These are phyloP conservation scores for Prunella fulvescens DNA, from an alignment of 2,113 vertebrate species.

Conservation along the genomic window DNA sequence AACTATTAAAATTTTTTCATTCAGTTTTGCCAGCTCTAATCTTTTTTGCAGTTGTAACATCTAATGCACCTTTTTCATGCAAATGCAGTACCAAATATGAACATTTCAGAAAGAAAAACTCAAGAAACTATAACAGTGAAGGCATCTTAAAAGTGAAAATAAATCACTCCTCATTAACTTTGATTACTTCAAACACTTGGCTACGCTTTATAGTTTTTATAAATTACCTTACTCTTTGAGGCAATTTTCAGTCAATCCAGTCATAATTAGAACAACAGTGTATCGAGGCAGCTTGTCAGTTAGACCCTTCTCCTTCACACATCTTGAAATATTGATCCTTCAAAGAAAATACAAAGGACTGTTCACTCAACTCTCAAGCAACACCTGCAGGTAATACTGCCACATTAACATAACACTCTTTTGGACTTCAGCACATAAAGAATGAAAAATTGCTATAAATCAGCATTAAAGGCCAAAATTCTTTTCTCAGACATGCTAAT, in stretches of 20 bases:
- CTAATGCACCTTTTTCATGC: background rate
- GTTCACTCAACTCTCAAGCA: background rate
- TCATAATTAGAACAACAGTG: background rate
- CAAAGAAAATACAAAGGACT: background rate
- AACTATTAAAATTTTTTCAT: background rate
- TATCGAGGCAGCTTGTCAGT: background rate
- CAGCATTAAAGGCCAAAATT: slow-evolving; percentile 9
- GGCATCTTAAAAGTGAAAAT: background rate
- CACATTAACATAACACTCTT: background rate
- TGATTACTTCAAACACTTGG: background rate
- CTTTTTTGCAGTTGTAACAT: background rate
- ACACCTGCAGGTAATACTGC: background rate
- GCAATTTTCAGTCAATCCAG: background rate
- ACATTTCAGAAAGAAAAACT: background rate
- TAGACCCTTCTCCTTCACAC: background rate
- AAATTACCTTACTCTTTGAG: slow-evolving; percentile 8
- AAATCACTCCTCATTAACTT: background rate
- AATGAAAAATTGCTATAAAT: slow-evolving; percentile 2
- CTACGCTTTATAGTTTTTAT: background rate
- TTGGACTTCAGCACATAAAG: background rate
- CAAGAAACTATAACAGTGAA: background rate
- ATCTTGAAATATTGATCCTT: slow-evolving; percentile 21
- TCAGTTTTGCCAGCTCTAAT: background rate
- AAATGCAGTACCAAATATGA: background rate
- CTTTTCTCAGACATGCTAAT: slow-evolving; percentile 31